These are phyloP conservation scores for Amazona vittata DNA, from an alignment of 2,113 vertebrate species.

Conservation along the genomic window DNA sequence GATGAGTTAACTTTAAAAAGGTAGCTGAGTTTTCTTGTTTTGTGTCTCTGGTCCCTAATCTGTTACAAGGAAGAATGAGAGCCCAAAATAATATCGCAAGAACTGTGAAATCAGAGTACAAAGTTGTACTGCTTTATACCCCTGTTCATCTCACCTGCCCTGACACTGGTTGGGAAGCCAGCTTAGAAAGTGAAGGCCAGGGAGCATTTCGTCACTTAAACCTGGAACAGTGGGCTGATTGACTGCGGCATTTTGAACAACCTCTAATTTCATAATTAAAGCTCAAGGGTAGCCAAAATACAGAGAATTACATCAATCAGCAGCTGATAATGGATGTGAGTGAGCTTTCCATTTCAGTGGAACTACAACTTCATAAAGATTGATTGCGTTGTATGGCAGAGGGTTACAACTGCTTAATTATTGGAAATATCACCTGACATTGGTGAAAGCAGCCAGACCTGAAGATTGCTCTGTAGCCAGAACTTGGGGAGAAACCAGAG, in stretches of 20 bases:
- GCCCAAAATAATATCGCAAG: background rate
- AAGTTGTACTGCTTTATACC: background rate
- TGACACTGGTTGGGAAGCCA: background rate
- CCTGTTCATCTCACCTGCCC: background rate
- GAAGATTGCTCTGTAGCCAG: background rate
- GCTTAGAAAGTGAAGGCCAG: background rate
- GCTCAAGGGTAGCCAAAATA: constrained; percentile 18
- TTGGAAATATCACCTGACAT: background rate
- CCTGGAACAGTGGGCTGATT: background rate
- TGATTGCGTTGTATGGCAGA: background rate
- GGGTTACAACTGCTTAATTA: background rate
- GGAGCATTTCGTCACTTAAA: background rate
- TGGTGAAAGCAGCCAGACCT: background rate
- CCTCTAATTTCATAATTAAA: constrained; percentile 30
- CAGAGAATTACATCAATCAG: background rate
- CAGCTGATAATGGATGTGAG: background rate
- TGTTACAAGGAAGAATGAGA: background rate
- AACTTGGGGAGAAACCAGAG: background rate
- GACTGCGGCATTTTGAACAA: background rate
- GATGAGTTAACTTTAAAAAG: background rate
- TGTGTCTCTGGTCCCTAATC: background rate
- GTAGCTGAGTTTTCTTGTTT: background rate
- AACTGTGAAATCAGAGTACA: background rate
- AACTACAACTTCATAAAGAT: background rate
- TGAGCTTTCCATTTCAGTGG: background rate